Conservation (phyloP, 2,888 invertebrate genomes). For the Campoletis raptor region DNA sequence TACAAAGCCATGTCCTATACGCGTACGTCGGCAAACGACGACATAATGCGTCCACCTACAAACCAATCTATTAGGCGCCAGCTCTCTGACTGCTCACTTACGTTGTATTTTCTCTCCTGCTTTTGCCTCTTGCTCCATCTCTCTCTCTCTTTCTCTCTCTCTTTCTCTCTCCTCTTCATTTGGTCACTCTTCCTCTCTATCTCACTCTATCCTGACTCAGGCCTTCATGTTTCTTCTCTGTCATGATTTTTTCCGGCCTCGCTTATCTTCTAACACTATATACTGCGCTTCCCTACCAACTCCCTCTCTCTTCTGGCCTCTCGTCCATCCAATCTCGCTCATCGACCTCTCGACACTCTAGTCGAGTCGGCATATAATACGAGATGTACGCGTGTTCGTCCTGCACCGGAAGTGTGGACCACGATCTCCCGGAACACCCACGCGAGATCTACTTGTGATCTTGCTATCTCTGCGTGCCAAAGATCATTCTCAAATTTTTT, state of each 20-base stretch:
- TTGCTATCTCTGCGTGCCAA: slow-evolving; percentile 47
- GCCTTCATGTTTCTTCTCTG: slow-evolving; percentile 23
- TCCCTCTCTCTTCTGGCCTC: slow-evolving; percentile 7
- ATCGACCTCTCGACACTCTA: slow-evolving; percentile 68
- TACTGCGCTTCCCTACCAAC: slow-evolving; percentile 32
- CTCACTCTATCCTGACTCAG: background rate
- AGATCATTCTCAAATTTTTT: slow-evolving; percentile 9
- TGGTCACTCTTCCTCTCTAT: background rate
- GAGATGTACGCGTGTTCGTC: slow-evolving; percentile 60
- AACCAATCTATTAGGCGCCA: slow-evolving; percentile 85
- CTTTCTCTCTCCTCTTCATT: slow-evolving; percentile 28
- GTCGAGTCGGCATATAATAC: slow-evolving; percentile 43
- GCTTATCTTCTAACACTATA: slow-evolving; percentile 42
- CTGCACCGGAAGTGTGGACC: slow-evolving; percentile 66
- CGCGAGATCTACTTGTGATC: slow-evolving; percentile 57
- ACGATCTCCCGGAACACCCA: slow-evolving; percentile 57
- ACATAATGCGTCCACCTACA: slow-evolving; percentile 85
- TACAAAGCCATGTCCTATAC: slow-evolving; percentile 50
- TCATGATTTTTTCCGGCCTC: slow-evolving; percentile 32
- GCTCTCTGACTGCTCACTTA: slow-evolving; percentile 85
- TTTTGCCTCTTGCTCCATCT: slow-evolving; percentile 19
- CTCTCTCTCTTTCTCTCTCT: slow-evolving; percentile 2
- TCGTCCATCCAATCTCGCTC: slow-evolving; percentile 60
- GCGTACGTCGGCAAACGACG: slow-evolving; percentile 74
- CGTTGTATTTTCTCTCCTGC: slow-evolving; percentile 71